phyloP scores from a whole-genome alignment of 2,888 invertebrate species.

The Drosophila leonis region DNA sequence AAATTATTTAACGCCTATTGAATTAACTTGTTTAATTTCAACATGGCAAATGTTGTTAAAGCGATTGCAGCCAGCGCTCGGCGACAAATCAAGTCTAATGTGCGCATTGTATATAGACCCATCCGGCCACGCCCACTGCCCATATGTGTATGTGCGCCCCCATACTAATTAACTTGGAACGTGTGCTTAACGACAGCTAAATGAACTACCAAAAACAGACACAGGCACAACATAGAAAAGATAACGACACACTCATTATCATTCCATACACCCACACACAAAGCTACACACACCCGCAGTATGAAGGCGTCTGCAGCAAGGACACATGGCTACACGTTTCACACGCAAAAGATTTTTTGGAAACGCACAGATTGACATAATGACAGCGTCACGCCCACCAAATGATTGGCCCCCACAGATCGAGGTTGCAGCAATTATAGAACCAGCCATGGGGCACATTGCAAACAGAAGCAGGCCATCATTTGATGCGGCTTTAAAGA shows the following conservation, averaged over 20 bases:
- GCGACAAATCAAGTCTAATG: constrained; percentile 17
- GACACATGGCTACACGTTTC: constrained; percentile 50
- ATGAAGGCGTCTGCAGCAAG: constrained; percentile 17
- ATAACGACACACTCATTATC: constrained; percentile 72
- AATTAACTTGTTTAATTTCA: constrained; percentile 23
- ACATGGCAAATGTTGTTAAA: background rate
- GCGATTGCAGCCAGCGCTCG: background rate
- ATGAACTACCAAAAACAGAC: constrained; percentile 76
- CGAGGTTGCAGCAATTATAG: constrained; percentile 59
- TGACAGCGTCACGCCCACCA: constrained; percentile 77
- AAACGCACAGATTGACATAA: constrained; percentile 72
- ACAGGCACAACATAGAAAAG: constrained; percentile 59
- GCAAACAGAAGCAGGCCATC: constrained; percentile 62
- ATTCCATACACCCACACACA: constrained; percentile 53
- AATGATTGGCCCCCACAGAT: constrained; percentile 67
- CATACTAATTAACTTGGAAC: constrained; percentile 70
- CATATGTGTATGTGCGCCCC: constrained; percentile 5
- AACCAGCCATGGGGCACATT: constrained; percentile 61
- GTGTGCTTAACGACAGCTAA: constrained; percentile 76
- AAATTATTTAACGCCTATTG: constrained; percentile 34
- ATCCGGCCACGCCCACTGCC: constrained; percentile 15
- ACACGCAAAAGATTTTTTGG: constrained; percentile 58
- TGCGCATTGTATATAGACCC: background rate
- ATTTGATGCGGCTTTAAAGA: constrained; percentile 69
- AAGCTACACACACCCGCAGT: constrained; percentile 2